Base-by-base conservation (phyloP, 2,113 vertebrate species). In the Chionodraco myersi region DNA sequence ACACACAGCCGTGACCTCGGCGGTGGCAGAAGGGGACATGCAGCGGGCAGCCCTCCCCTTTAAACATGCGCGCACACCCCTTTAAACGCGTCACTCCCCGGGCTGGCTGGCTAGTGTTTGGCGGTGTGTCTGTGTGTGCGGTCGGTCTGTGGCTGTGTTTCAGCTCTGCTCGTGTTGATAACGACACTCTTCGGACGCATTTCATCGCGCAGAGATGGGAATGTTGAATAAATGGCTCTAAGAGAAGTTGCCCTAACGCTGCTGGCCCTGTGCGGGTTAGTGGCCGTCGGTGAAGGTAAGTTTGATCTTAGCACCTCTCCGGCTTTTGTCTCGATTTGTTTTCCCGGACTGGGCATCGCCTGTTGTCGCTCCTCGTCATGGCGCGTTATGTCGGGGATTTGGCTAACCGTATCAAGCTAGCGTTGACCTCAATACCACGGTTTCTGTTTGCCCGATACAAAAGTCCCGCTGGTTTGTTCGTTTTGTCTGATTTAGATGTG, bases 141-240 rank as follows among this genome's bases (percentile, higher is more conserved):
- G 89, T 91, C 78, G 75, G 87, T 83, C 86, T 89, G 94, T 93
- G 91, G 92, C 92, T 91, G 88, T 88, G 93, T 90, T 86, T 84
- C 88, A 87, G 88, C 81, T 88, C 89, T 85, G 83, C 34, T 82
- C 81, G 84, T 26, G 83, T 92, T 90, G 87, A 91, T 90, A 93
- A 77, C 89, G 90, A 87, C 88, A 86, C 84, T 80, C 85, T 83
- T 84, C 72, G 80, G 83, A 89, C 90, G 84, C 86, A 60, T 94
- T 94, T 92, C 74, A 80, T 82, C 75, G 91, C 82, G 79, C 72
- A 89, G 95, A 92, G 88, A 96, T 96, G 95, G 94, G 89, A 94
- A 90, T 93, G 78, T 58, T 26, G 91, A 86, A 88, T 91, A 88
- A 70, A 96, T 96, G 95, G 88, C 92, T 94, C 16, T 93, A 21